A percentile compares a stretch with the other conserved stretches of the same genome.
Conservation (phyloP, 2,888 invertebrate genomes). For the Zele albiditarsus region DNA sequence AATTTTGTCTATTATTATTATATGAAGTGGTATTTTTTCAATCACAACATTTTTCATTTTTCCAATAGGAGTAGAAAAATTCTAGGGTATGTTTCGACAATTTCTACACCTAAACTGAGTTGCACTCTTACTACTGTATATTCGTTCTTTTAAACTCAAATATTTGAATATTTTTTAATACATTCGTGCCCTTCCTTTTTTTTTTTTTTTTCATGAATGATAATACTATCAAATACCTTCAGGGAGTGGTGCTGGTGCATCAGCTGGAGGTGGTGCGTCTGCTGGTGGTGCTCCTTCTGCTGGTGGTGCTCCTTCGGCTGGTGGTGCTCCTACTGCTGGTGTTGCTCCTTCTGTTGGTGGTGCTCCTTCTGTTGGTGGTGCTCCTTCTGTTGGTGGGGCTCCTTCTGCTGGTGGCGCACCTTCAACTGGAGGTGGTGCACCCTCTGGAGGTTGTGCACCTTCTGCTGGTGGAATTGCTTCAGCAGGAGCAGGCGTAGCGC, state of each 20-base stretch:
- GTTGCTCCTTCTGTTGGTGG: conserved; percentile 49
- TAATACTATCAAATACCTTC: conserved; percentile 44
- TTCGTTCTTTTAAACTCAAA: no score
- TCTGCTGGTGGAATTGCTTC: conserved; percentile 60
- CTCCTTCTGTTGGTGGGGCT: conserved; percentile 51
- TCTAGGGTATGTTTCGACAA: no score
- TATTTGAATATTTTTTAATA: no score
- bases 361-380: conserved; percentile 56
- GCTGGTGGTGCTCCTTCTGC: conserved; percentile 41
- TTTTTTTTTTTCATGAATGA: neutral
- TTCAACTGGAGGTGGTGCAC: conserved; percentile 58
- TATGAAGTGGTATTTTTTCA: no score
- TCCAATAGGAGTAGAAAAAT: no score
- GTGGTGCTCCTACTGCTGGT: conserved; percentile 37
- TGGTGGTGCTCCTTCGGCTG: conserved; percentile 45
- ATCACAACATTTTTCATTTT: no score
- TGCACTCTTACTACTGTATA: no score
- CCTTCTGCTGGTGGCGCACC: conserved; percentile 56
- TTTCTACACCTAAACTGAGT: no score
- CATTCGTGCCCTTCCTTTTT: no score
- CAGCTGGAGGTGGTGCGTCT: conserved; percentile 47
- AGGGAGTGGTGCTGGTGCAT: conserved; percentile 54
- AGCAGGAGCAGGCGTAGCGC: conserved; percentile 62
- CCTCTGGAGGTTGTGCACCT: conserved; percentile 61
- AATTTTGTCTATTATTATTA: no score